Evolutionary conservation across 2,113 vertebrate genomes (phyloP), one percentile per base, ranked within the genome.

Genomic region (Zosterops lateralis): DNA sequence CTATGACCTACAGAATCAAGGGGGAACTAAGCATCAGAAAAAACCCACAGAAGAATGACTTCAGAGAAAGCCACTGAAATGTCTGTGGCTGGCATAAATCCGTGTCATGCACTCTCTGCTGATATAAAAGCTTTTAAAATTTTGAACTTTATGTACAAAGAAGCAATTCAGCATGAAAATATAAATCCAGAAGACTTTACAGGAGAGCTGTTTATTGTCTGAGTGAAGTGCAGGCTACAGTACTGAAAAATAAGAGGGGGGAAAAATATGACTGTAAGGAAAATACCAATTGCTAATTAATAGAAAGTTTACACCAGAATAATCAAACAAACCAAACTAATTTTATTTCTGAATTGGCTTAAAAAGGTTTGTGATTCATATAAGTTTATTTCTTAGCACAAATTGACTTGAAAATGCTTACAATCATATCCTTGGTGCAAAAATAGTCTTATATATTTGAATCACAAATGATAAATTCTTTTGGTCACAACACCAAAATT

Each of bases 101-200:
- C 1, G 0, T 26, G 12, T 38, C 36, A 44, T 21, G 20, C 31
- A 67, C 48, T 86, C 61, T 57, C 48, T 10, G 5, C 20, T 67
- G 66, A 74, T 57, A 84, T 1, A n/a, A 90, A 93, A 84, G 83
- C 86, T 92, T 90, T 62, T 90, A 79, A 60, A 47, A 2, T 26
- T 28, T 40, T 92, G 31, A 91, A 92, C 73, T 86, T 89, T 32
- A 53, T 14, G 17, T 47, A 96, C 58, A 91, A 92, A 78, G 89
- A 81, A 92, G 62, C 21, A 87, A 78, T 86, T 91, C 68, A 77
- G 50, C 50, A 40, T 31, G 47, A 76, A 92, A 87, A 91, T 22
- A 72, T 58, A 91, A 96, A 58, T 31, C 32, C 72, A 90, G 42
- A 22, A 62, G 38, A 64, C 50, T 85, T 83, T 76, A 70, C 25